phyloP scores from a whole-genome alignment of 2,113 vertebrate genomes.

The Stercorarius parasiticus region DNA sequence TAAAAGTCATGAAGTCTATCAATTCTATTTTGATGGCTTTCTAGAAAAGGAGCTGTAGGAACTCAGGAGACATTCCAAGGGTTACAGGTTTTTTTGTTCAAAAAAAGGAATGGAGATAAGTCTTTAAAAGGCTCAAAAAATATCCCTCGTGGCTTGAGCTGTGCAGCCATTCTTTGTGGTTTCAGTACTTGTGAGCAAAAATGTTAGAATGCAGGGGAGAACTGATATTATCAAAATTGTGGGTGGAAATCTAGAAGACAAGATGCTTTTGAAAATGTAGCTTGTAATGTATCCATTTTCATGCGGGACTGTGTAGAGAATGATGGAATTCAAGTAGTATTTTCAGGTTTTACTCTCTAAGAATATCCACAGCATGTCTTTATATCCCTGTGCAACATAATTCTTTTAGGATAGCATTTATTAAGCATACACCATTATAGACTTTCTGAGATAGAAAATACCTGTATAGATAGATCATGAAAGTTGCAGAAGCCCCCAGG shows the following conservation, averaged over 20 bases:
- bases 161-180: neutral
- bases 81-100: neutral
- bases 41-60: neutral
- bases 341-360: neutral
- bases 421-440: neutral
- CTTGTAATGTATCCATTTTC: neutral
- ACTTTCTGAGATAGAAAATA: neutral
- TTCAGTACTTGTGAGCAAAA: neutral
- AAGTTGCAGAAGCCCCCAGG: neutral
- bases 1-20: neutral
- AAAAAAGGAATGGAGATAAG: neutral
- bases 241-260: neutral
- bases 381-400: neutral
- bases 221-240: neutral
- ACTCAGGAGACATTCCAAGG: neutral
- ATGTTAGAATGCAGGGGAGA: neutral
- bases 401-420: conserved; percentile 17
- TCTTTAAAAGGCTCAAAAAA: neutral
- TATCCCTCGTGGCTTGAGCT: neutral
- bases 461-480: neutral
- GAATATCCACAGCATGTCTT: neutral
- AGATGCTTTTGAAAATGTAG: neutral
- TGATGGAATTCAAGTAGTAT: neutral
- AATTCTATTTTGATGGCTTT: neutral
- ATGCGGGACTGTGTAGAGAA: neutral